These are phyloP conservation scores for Ctenopoma kingsleyae DNA, from an alignment of 2,797 vertebrate species.

Conservation along the genomic window DNA sequence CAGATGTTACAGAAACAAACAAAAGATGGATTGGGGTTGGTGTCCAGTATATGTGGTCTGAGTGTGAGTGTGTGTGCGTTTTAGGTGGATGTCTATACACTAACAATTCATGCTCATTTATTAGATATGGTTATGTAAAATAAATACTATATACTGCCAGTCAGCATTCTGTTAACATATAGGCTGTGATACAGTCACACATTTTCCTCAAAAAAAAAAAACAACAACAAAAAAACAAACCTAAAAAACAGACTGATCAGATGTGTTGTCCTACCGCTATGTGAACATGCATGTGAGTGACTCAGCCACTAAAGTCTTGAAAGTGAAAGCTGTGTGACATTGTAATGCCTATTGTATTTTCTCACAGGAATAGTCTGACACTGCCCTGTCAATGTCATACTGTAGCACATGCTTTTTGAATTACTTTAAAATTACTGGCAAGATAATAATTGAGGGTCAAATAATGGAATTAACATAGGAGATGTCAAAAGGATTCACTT, in stretches of 20 bases:
- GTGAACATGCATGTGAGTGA: slow-evolving; percentile 36
- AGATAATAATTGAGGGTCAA: neutral
- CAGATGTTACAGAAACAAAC: slow-evolving; percentile 41
- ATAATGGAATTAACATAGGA: neutral
- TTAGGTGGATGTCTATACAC: neutral
- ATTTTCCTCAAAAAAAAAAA: neutral
- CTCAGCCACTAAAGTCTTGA: slow-evolving; percentile 34
- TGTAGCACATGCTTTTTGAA: neutral
- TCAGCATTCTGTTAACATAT: neutral
- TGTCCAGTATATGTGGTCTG: neutral
- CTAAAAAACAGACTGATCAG: slow-evolving; percentile 2
- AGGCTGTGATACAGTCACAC: neutral
- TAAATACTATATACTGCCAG: neutral
- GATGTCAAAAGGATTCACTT: neutral
- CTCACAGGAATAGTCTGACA: neutral
- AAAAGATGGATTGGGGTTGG: neutral
- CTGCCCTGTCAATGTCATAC: neutral
- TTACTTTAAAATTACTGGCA: neutral
- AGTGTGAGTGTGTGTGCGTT: neutral
- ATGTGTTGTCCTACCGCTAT: slow-evolving; percentile 8
- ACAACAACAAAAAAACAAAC: too few species aligned
- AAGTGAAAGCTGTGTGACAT: neutral
- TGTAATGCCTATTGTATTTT: neutral
- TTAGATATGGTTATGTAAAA: slow-evolving; percentile 3
- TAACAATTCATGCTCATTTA: neutral